Conservation (phyloP, 2,888 invertebrate species). For the Portevinia maculata region DNA sequence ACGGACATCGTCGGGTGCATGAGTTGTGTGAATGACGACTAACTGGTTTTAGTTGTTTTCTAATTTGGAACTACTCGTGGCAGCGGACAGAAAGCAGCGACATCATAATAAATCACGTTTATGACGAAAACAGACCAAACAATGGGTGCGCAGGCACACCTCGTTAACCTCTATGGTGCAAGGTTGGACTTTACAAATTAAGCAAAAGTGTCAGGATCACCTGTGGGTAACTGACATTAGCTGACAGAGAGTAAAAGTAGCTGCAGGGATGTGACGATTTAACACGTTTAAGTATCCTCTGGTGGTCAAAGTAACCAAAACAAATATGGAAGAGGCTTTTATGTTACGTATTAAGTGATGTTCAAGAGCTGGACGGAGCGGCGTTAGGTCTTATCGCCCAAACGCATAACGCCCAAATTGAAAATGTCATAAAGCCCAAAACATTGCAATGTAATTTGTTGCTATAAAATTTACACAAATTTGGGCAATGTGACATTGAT, state of each 20-base stretch:
- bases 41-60: constrained; percentile 36
- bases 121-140: constrained; percentile 57
- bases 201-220: constrained; percentile 60
- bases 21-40: constrained; percentile 16
- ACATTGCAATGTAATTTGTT: no score
- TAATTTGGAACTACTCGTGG: constrained; percentile 8
- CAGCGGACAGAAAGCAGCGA: constrained; percentile 35
- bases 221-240: constrained; percentile 30
- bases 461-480: no score
- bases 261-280: not conserved
- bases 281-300: no score
- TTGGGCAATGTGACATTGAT: no score
- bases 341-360: no score
- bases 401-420: no score
- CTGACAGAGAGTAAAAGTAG: constrained; percentile 13
- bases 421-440: no score
- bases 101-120: constrained; percentile 69
- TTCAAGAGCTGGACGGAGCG: no score
- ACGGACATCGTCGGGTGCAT: constrained; percentile 7
- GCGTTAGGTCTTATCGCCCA: no score
- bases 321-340: no score
- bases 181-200: constrained; percentile 56
- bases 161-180: constrained; percentile 54
- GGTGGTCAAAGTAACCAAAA: no score
- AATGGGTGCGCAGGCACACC: constrained; percentile 34